Conservation (phyloP, 2,113 vertebrate species). For the Pongo pygmaeus region DNA sequence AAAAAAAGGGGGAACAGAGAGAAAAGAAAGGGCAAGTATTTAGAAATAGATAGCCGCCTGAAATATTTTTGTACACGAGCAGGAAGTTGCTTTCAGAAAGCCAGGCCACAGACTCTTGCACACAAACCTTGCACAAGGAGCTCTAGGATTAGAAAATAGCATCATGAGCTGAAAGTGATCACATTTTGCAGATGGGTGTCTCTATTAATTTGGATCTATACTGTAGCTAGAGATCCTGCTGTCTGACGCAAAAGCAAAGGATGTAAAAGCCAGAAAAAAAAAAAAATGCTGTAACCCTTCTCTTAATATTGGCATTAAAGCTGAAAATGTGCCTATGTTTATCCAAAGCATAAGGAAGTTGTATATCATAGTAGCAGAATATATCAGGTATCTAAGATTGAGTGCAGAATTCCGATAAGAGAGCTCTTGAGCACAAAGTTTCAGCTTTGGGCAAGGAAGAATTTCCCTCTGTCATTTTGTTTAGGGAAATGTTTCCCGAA, state of each 20-base stretch:
- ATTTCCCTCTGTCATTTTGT: neutral
- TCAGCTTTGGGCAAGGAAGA: neutral
- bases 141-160: constrained; percentile 76
- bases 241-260: neutral
- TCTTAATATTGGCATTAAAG: neutral
- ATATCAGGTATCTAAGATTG: neutral
- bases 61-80: constrained; percentile 63
- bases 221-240: neutral
- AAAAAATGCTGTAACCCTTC: neutral
- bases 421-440: neutral
- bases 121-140: constrained; percentile 74
- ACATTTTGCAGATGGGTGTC: neutral
- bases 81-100: constrained; percentile 76
- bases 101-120: constrained; percentile 68
- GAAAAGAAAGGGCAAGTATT: constrained; percentile 53
- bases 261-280: neutral
- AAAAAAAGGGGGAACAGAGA: constrained; percentile 1
- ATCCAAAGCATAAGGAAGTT: neutral
- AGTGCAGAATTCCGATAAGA: neutral
- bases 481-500: neutral
- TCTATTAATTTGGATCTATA: neutral
- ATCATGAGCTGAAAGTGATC: neutral
- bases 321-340: neutral
- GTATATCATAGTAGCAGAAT: neutral
- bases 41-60: constrained; percentile 70